These are phyloP conservation scores for Hestina assimilis DNA, from an alignment of 1,140 invertebrate species.

Conservation along the genomic window DNA sequence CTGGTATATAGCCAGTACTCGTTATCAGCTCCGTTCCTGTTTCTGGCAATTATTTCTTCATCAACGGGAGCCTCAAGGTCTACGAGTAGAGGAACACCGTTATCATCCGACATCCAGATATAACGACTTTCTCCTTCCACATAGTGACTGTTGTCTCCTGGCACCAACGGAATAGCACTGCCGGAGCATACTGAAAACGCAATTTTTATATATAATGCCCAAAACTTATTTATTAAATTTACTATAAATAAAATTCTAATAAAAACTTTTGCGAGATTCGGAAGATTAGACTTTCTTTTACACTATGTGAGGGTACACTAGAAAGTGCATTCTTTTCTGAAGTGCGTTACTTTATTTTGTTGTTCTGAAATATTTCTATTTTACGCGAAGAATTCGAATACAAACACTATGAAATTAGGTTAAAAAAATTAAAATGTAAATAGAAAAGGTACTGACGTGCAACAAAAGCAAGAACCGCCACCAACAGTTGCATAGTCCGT, in stretches of 20 bases:
- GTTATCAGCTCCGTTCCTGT: slow-evolving; percentile 48
- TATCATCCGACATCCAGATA: slow-evolving; percentile 59
- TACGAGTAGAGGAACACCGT: slow-evolving; percentile 43
- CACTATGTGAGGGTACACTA: too few relatives aligned
- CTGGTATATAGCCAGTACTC: slow-evolving; percentile 58
- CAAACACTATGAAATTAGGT: too few relatives aligned
- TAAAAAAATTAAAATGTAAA: too few relatives aligned
- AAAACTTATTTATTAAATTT: too few relatives aligned
- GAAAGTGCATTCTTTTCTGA: too few relatives aligned
- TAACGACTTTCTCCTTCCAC: slow-evolving; percentile 55
- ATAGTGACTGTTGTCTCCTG: slow-evolving; percentile 61
- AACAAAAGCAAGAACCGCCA: slow-evolving; percentile 5
- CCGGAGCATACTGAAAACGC: slow-evolving; percentile 42
- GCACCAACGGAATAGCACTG: slow-evolving; percentile 32
- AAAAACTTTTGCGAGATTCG: too few relatives aligned
- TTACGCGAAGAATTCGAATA: too few relatives aligned
- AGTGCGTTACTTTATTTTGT: too few relatives aligned
- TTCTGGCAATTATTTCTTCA: slow-evolving; percentile 2
- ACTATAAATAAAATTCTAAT: too few relatives aligned
- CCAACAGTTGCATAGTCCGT: slow-evolving; percentile 16
- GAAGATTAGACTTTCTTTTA: too few relatives aligned
- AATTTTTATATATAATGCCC: background rate
- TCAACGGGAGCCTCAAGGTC: slow-evolving; percentile 46
- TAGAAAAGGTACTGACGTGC: slow-evolving; percentile 15
- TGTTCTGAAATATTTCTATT: too few relatives aligned